Evolutionary conservation across 92 coral and sea anemone species (phyloP), one percentile per base, ranked within the genome.

Genomic region (Bergia puertoricense): DNA sequence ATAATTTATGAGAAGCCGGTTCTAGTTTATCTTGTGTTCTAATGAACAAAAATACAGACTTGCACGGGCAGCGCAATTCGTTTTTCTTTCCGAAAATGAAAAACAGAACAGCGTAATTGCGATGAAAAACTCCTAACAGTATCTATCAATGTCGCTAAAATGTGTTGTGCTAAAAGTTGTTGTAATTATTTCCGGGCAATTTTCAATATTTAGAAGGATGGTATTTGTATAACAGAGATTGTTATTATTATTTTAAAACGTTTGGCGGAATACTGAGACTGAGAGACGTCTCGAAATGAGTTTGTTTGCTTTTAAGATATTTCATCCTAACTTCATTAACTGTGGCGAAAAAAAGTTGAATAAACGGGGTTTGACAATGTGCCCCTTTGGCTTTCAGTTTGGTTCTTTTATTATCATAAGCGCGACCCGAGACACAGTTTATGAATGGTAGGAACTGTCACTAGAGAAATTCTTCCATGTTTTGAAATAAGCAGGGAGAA

Each of bases 391-490:
- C 39, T 68, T 66, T 81, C 69, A 22, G 38, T 18, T 82, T 18
- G 37, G 16, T 83, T 46, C 22, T 22, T 41, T 62, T 68, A 57
- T 62, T 81, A 22, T 79, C 67, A 80, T 76, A 56, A 84, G 62
- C 69, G 74, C 69, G 23, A 6, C n/a, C 69, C 30, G 30, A 62
- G 23, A 44, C 46, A 4, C 30, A 77, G 74, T 91, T 84, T 85
- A 91, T 91, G 93, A 91, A 91, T 91, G 93, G 93, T 80, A 88
- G 89, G 65, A 82, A 84, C 79, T 91, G 93, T 91, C 93, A 91
- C 81, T 67, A 84, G 41, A 69, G 82, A 81, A 80, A 89, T 76
- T 69, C 77, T 89, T 84, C 92, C 77, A 89, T 85, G 90, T 74
- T 88, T 88, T 80, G 87, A 85, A 94, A 90, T 92, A 88, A 82